These are phyloP conservation scores for Mythimna loreyi DNA, from an alignment of 2,888 invertebrate genomes.

Conservation along the genomic window DNA sequence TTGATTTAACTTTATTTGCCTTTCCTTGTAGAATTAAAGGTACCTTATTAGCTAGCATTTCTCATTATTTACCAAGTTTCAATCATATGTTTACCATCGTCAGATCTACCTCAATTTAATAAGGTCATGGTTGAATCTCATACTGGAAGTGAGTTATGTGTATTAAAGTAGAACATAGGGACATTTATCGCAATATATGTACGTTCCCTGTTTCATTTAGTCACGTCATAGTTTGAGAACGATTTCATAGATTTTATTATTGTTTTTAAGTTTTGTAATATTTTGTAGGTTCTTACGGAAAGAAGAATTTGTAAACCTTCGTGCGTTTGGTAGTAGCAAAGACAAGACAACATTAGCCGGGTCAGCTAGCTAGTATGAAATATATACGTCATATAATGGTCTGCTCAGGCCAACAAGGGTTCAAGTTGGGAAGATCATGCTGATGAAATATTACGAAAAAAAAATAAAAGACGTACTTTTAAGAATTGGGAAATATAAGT, in stretches of 20 bases:
- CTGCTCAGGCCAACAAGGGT: not conserved
- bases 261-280: no score
- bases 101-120: not conserved
- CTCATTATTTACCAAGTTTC: constrained; percentile 16
- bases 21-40: constrained; percentile 29
- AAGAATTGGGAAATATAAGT: not conserved
- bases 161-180: not conserved
- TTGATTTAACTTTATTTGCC: constrained; percentile 26
- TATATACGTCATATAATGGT: not conserved
- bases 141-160: not conserved
- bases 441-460: not conserved
- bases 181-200: not conserved
- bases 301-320: no score
- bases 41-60: not conserved
- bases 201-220: no score
- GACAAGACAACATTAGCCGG: no score
- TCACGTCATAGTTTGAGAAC: no score
- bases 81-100: constrained; percentile 4
- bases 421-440: no score
- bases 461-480: not conserved
- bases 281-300: no score
- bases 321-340: no score
- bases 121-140: not conserved
- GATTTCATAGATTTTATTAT: no score
- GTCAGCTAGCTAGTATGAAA: not conserved